Evolutionary conservation across 2,888 invertebrate genomes (phyloP).

Genomic region (Alloscopus bannaensis): DNA sequence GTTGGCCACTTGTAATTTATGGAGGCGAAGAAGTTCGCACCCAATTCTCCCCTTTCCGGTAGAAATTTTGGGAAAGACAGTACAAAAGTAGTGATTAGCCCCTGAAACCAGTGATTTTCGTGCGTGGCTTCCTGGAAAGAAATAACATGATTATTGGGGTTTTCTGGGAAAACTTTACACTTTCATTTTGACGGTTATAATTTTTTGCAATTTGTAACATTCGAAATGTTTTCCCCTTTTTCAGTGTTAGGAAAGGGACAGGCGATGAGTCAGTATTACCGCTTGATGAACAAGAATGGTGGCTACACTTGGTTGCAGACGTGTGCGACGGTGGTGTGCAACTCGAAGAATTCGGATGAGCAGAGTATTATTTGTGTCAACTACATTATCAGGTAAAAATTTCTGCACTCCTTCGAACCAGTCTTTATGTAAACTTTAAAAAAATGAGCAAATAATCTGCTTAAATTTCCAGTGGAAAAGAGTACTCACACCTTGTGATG

Average conservation of each 20-base stretch:
- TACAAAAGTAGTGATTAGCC: no score
- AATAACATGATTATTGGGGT: background rate
- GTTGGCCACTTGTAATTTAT: no score
- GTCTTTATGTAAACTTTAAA: no score
- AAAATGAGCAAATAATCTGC: background rate
- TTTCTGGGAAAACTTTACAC: background rate
- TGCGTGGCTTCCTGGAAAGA: background rate
- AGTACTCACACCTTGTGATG: conserved; percentile 93
- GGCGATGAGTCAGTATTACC: conserved; percentile 96
- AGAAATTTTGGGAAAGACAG: no score
- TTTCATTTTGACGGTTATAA: no score
- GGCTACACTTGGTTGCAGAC: conserved; percentile 98
- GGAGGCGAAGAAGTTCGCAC: no score
- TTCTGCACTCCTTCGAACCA: background rate
- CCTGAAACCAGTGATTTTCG: no score
- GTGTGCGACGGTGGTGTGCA: conserved; percentile 97
- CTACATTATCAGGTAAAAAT: conserved; percentile 92
- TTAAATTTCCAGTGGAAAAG: conserved; percentile 83
- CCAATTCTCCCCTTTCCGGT: no score
- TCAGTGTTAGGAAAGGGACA: conserved; percentile 97
- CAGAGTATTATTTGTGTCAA: conserved; percentile 98
- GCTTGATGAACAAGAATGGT: conserved; percentile 96
- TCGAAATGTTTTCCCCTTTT: conserved; percentile 74
- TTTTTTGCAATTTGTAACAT: background rate
- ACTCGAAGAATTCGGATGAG: conserved; percentile 95